These are phyloP conservation scores for Sicus ferrugineus DNA, from an alignment of 2,888 invertebrate species.

Conservation along the genomic window DNA sequence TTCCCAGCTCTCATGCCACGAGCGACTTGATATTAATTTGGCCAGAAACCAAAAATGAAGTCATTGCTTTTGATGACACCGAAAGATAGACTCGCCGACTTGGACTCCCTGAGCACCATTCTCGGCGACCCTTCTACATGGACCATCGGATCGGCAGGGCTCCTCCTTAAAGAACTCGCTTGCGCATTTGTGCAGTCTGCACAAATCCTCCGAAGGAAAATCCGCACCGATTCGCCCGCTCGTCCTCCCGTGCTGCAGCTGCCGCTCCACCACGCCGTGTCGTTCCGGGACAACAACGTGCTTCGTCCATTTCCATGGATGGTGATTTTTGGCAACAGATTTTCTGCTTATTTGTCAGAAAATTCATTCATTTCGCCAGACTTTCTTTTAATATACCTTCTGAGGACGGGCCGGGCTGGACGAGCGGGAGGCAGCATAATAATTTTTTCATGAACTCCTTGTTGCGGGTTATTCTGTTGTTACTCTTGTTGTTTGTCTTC, in stretches of 20 bases:
- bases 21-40: constrained; percentile 48
- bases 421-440: constrained; percentile 22
- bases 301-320: constrained; percentile 28
- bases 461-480: constrained; percentile 9
- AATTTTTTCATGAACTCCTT: constrained; percentile 30
- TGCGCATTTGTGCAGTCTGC: not conserved
- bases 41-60: constrained; percentile 49
- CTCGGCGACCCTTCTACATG: not conserved
- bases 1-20: not conserved
- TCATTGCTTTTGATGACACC: constrained; percentile 52
- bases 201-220: too few relatives aligned
- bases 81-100: constrained; percentile 44
- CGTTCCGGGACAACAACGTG: constrained; percentile 6
- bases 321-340: constrained; percentile 32
- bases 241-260: not conserved
- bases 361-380: constrained; percentile 26
- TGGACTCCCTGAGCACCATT: not conserved
- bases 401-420: constrained; percentile 2
- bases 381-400: constrained; percentile 22
- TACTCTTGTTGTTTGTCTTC: not conserved
- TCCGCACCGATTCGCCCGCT: not conserved
- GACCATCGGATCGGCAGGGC: too few relatives aligned
- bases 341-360: constrained; percentile 31
- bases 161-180: not conserved
- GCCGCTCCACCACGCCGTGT: not conserved